Evolutionary conservation across 2,888 invertebrate species (phyloP), one percentile per base, ranked within the genome.

Genomic region (Stramonita haemastoma): DNA sequence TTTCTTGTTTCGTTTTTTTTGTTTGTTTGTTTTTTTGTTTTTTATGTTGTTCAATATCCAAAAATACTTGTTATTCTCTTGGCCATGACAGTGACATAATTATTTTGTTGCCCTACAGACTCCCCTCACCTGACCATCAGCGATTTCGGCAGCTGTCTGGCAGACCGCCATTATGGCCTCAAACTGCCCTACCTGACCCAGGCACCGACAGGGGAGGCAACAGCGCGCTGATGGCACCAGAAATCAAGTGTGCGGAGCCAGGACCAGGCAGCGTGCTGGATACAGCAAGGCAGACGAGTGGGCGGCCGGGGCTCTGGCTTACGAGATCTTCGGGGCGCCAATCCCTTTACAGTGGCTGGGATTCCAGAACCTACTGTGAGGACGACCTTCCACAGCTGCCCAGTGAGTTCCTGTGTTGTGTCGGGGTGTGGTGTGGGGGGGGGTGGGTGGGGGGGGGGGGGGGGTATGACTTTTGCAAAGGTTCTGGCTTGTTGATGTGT

Each of bases 121-220:
- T 90, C 70, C 13, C 94, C 98, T 0, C 96, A 97, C 83, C 95
- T 98, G 91, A 98, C 98, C 0, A 97, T 98, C 57, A 97, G 98
- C 77, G 98, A 98, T 95, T 98, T 98, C 96, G 98, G 98, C 6
- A 98, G 98, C 95, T 98, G 98, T 94, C 96, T 98, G 89, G 97
- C 97, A 0, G 97, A 98, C 94, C 97, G 97, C 93, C 96, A 96
- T 97, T 97, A 93, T 84, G 94, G 94, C 17, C 93, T 96, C 90
- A 89, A 90, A 29, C 91, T 96, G 73, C 97, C 97, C 0, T 98
- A 97, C 95, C 97, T 96, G 60, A 97, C 97, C 96, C 97, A 89
- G 97, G 98, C 91, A 97, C 97, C 0, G 97, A 97, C 94, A 97
- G 97, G 95, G 98, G 97, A 90, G 98, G 98, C 26, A 98, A 98